These are phyloP conservation scores for Trichosurus vulpecula DNA, from an alignment of 2,797 vertebrate species.

Conservation along the genomic window DNA sequence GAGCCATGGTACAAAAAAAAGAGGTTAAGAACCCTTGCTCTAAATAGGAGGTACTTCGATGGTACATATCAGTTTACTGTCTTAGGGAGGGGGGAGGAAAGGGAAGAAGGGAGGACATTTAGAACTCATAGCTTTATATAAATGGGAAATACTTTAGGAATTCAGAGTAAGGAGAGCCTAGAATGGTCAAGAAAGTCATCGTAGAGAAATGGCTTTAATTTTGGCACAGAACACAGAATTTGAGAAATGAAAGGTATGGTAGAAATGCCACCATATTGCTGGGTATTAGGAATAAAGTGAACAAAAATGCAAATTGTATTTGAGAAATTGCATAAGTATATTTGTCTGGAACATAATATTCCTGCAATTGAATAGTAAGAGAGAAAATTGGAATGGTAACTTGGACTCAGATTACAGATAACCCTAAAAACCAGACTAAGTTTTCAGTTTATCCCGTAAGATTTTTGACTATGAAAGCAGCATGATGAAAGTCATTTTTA, in stretches of 20 bases:
- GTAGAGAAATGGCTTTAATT: neutral
- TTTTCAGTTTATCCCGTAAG: neutral
- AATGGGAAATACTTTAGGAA: neutral
- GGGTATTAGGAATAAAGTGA: neutral
- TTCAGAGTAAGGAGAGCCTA: neutral
- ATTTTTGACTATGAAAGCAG: neutral
- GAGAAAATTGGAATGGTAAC: neutral
- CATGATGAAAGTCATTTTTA: neutral
- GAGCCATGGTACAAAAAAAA: neutral
- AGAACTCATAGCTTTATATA: neutral
- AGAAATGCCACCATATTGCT: neutral
- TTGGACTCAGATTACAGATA: neutral
- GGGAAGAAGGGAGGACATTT: neutral
- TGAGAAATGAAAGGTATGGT: neutral
- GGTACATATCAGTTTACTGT: neutral
- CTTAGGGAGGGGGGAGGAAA: neutral
- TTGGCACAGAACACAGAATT: neutral
- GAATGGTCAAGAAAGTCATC: neutral
- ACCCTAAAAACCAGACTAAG: neutral
- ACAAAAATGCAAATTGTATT: neutral
- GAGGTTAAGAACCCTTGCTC: neutral
- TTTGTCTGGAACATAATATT: neutral
- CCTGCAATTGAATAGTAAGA: neutral
- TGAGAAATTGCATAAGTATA: neutral
- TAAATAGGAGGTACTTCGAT: neutral